These are phyloP conservation scores for Ceratina australensis DNA, from an alignment of 1,140 invertebrate genomes.

Conservation along the genomic window DNA sequence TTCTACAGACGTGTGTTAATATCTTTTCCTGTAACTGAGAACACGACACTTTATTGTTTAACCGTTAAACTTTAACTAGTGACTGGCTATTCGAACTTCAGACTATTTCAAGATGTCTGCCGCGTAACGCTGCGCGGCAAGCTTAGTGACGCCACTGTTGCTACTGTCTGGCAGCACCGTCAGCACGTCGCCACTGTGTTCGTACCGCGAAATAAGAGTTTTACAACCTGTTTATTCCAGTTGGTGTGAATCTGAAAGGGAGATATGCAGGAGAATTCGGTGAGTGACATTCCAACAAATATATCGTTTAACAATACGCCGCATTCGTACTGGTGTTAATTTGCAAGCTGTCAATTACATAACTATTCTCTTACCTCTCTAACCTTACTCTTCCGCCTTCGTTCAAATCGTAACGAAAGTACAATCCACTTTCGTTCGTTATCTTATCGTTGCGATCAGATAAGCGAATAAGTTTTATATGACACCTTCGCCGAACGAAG, in stretches of 20 bases:
- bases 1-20: no score
- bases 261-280: slow-evolving; percentile 67
- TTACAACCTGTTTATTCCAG: background rate
- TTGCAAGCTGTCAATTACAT: no score
- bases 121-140: no score
- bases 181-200: slow-evolving; percentile 1
- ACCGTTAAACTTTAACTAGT: no score
- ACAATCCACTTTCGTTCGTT: slow-evolving; percentile 24
- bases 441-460: slow-evolving; percentile 48
- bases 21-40: no score
- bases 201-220: background rate
- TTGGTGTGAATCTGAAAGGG: slow-evolving; percentile 41
- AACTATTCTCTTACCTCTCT: slow-evolving; percentile 18
- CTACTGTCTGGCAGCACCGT: slow-evolving; percentile 21
- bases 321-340: no score
- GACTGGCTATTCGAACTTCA: no score
- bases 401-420: background rate
- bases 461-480: slow-evolving; percentile 33
- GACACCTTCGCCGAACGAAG: background rate
- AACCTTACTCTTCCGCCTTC: slow-evolving; percentile 40
- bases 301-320: background rate
- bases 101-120: no score
- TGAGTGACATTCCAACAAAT: slow-evolving; percentile 21
- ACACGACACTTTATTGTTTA: no score
- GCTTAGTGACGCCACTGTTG: no score